Conservation (phyloP, 2,113 vertebrate genomes). For the Gadus chalcogrammus region DNA sequence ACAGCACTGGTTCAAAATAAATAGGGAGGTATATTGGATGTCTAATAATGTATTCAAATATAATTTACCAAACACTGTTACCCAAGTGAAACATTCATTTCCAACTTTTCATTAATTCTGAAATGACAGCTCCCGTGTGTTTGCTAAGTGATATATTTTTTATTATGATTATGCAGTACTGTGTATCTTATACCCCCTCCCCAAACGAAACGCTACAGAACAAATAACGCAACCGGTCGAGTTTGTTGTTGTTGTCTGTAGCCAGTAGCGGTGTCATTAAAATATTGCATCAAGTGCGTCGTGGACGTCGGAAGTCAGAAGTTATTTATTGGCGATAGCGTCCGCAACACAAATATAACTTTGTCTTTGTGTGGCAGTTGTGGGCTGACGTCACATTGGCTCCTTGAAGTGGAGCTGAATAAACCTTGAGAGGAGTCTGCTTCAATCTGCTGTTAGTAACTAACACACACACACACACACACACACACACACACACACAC, state of each 20-base stretch:
- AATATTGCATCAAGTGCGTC: constrained; percentile 46
- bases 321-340: constrained; percentile 40
- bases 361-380: constrained; percentile 84
- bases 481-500: constrained; percentile 32
- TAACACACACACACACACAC: constrained; percentile 63
- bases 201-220: not conserved
- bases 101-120: no score
- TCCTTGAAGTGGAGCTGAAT: constrained; percentile 91
- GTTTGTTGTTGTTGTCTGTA: no score
- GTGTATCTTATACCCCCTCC: no score
- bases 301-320: constrained; percentile 39
- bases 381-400: constrained; percentile 89
- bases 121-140: no score
- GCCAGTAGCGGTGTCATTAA: constrained; percentile 13
- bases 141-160: no score
- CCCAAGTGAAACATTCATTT: no score
- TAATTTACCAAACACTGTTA: no score
- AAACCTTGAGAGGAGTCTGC: constrained; percentile 88
- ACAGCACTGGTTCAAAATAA: no score
- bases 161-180: no score
- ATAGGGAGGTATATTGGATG: no score
- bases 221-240: no score
- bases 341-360: constrained; percentile 64
- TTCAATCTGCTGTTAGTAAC: constrained; percentile 83
- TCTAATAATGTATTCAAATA: no score